A percentile compares a stretch with the other conserved stretches of the same genome.
Evolutionary conservation across 2,888 invertebrate species (phyloP).

Genomic region (Folsomia manolachei): DNA sequence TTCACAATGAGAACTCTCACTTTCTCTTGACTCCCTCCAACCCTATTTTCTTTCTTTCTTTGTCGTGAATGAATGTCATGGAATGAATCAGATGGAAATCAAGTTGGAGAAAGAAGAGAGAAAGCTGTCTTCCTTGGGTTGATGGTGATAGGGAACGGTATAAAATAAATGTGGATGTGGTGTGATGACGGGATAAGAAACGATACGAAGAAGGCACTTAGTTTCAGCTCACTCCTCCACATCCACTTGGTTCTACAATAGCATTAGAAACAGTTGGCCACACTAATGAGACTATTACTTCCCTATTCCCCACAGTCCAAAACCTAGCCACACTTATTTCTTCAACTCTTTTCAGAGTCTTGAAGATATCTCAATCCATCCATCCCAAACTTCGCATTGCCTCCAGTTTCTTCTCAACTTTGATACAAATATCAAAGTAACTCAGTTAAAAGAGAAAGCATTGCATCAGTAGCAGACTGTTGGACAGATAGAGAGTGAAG

Average conservation of each 20-base stretch:
- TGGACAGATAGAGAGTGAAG: no score
- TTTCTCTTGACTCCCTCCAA: no score
- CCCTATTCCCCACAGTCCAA: slow-evolving; percentile 34
- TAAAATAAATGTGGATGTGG: background rate
- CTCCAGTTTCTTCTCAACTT: slow-evolving; percentile 4
- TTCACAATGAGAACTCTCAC: background rate
- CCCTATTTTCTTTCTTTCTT: no score
- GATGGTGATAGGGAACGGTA: background rate
- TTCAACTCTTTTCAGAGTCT: background rate
- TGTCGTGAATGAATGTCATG: background rate
- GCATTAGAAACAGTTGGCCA: slow-evolving; percentile 42
- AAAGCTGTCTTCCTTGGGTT: background rate
- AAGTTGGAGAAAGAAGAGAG: background rate
- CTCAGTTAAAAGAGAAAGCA: background rate
- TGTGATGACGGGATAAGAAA: slow-evolving; percentile 7
- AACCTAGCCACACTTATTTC: slow-evolving; percentile 29
- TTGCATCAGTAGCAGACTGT: background rate
- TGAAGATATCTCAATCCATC: background rate
- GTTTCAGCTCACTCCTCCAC: slow-evolving; percentile 1
- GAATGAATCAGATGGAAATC: slow-evolving; percentile 1
- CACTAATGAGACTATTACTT: slow-evolving; percentile 41
- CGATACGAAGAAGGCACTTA: background rate
- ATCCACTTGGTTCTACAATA: background rate
- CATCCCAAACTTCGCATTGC: no score
- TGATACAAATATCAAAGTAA: slow-evolving; percentile 4